Percentiles rank a stretch among this genome's conserved stretches.
phyloP scores from a whole-genome alignment of 1,140 invertebrate genomes.

The Drosophila varians region DNA sequence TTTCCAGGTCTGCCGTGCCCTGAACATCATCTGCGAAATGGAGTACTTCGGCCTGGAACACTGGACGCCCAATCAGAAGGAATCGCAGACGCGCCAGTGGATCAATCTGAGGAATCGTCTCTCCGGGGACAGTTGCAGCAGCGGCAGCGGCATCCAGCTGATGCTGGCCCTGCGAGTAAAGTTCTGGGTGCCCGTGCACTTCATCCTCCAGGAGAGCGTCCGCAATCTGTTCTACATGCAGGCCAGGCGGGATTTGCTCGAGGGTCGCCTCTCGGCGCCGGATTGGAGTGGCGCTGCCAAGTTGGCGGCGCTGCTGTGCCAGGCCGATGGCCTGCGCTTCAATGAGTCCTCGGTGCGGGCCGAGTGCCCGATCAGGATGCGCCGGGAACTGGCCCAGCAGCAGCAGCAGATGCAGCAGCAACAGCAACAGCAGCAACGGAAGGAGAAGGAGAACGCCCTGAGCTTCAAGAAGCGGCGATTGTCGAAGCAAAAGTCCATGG shows the following conservation, averaged over 20 bases:
- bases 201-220: slow-evolving; percentile 92
- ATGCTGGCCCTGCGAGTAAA: slow-evolving; percentile 89
- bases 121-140: slow-evolving; percentile 85
- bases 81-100: slow-evolving; percentile 86
- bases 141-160: slow-evolving; percentile 84
- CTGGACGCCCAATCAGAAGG: slow-evolving; percentile 77
- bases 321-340: slow-evolving; percentile 83
- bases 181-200: slow-evolving; percentile 95
- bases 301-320: slow-evolving; percentile 90
- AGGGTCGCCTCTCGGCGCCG: slow-evolving; percentile 88
- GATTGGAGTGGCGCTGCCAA: slow-evolving; percentile 89
- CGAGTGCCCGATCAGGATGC: slow-evolving; percentile 72
- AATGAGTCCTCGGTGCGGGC: slow-evolving; percentile 64
- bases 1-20: slow-evolving; percentile 91
- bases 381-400: slow-evolving; percentile 51
- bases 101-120: slow-evolving; percentile 93
- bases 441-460: slow-evolving; percentile 79
- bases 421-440: slow-evolving; percentile 62
- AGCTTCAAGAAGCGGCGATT: slow-evolving; percentile 79
- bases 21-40: slow-evolving; percentile 92
- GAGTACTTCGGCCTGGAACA: slow-evolving; percentile 92
- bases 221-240: slow-evolving; percentile 94
- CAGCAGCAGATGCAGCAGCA: slow-evolving; percentile 49
- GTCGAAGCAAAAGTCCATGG: slow-evolving; percentile 79
- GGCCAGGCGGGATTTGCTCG: slow-evolving; percentile 89